Conservation (phyloP, 2,888 invertebrate genomes). For the Macaria liturata region DNA sequence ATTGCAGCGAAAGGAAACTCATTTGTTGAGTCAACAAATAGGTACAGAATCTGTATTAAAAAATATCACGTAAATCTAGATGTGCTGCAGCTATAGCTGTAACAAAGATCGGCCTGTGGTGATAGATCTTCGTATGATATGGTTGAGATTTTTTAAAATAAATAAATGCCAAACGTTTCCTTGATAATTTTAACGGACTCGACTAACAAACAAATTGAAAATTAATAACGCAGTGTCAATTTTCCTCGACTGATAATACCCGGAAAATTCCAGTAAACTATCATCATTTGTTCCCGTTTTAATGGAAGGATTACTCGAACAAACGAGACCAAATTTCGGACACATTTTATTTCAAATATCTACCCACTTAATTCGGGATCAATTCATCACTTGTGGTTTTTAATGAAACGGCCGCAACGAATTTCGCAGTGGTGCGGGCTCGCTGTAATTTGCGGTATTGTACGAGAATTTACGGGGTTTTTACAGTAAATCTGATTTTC, state of each 20-base stretch:
- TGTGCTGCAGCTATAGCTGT: too few relatives aligned
- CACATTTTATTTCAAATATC: conserved; percentile 42
- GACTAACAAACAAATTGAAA: neutral
- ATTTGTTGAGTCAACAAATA: too few relatives aligned
- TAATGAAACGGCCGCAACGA: conserved; percentile 65
- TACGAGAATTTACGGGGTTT: conserved; percentile 44
- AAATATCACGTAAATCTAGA: too few relatives aligned
- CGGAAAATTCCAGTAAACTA: neutral
- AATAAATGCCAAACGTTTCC: neutral
- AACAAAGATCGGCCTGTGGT: neutral
- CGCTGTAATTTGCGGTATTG: conserved; percentile 65
- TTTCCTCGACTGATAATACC: neutral
- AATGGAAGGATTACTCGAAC: conserved; percentile 14
- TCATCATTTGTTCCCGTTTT: conserved; percentile 1
- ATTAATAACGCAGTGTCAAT: too few relatives aligned
- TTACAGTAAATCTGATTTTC: conserved; percentile 37
- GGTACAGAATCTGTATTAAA: too few relatives aligned
- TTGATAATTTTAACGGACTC: too few relatives aligned
- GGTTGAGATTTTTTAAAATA: neutral
- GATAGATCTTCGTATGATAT: neutral
- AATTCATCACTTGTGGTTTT: conserved; percentile 63
- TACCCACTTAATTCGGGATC: conserved; percentile 50
- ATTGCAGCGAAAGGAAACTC: too few relatives aligned
- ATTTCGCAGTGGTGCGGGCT: conserved; percentile 61
- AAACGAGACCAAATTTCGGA: conserved; percentile 17